Base-by-base conservation (phyloP, 2,113 vertebrate species). In the Choloepus hoffmanni region DNA sequence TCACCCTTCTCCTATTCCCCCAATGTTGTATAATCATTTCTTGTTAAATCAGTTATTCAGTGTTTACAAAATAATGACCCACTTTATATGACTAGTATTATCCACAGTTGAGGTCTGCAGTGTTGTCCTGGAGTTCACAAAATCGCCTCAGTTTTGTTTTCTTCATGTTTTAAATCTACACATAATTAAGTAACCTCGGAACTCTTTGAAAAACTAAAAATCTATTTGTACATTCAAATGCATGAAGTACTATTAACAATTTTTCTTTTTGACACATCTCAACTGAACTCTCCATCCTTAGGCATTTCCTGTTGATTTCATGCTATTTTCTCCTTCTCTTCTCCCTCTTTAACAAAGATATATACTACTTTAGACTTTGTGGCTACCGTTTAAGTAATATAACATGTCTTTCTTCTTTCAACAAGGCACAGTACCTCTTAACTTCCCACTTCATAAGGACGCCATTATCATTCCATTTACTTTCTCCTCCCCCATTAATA, bases 301-400 rank as follows among this genome's bases (percentile, higher is more conserved):
- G 18, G 19, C 53, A 62, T 83, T 94, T 95, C n/a, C 78, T 81
- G 24, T 13, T 84, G 63, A 70, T n/a, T 45, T 93, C 63, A 74
- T 55, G 40, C 63, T 30, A 4, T 53, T 94, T 53, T 90, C 7
- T 24, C 33, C 26, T 63, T 14, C 19, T 13, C 58, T 28, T 30
- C 18, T 76, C 23, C 9, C 58, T 40, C 21, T 55, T 88, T 82
- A 73, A 65, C 6, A 65, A 0, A 62, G 21, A 60, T 65, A 33
- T 14, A 83, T 43, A 40, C 11, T 36, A 55, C n/a, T 63, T 89
- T 74, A 95, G 72, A 91, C 15, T 45, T 93, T 28, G 55, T 2
- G 21, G 40, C n/a, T 82, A 45, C n/a, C 48, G 5, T 62, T 30
- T 19, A 89, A 92, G 18, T 76, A 90, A 77, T 23, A 74, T 79